A percentile compares a stretch with the other conserved stretches of the same genome.
phyloP scores from a whole-genome alignment of 2,113 vertebrate genomes.

The Festucalex cinctus region DNA sequence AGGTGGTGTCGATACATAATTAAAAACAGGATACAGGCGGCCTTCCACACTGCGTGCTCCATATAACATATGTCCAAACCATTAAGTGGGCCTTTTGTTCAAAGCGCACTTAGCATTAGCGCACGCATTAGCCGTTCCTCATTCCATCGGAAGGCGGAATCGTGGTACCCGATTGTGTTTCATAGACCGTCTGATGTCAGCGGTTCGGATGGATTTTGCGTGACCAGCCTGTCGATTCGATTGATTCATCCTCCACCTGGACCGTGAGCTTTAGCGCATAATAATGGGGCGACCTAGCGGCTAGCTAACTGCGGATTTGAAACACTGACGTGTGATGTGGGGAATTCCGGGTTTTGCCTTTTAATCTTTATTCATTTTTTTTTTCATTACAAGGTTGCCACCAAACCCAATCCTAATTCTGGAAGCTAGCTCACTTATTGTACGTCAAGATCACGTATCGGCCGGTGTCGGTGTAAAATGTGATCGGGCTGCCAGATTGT shows the following conservation, averaged over 20 bases:
- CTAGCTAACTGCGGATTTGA: background rate
- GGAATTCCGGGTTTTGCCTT: background rate
- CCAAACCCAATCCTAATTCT: too few species aligned
- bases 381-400: too few species aligned
- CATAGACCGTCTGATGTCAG: background rate
- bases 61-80: background rate
- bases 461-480: too few species aligned
- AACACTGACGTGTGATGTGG: background rate
- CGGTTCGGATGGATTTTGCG: background rate
- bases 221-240: background rate
- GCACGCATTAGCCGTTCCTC: background rate
- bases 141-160: background rate
- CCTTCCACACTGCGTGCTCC: background rate
- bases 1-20: slow-evolving; percentile 68
- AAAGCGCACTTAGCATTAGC: background rate
- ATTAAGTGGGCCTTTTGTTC: background rate
- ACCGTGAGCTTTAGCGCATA: background rate
- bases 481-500: too few species aligned
- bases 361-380: background rate
- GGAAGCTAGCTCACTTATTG: too few species aligned
- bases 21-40: slow-evolving; percentile 55
- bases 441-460: too few species aligned
- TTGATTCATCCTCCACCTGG: slow-evolving; percentile 27
- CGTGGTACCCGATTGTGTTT: background rate
- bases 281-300: too few species aligned